Conservation (phyloP, 1,140 invertebrate species). For the Dermatophagoides farinae region DNA sequence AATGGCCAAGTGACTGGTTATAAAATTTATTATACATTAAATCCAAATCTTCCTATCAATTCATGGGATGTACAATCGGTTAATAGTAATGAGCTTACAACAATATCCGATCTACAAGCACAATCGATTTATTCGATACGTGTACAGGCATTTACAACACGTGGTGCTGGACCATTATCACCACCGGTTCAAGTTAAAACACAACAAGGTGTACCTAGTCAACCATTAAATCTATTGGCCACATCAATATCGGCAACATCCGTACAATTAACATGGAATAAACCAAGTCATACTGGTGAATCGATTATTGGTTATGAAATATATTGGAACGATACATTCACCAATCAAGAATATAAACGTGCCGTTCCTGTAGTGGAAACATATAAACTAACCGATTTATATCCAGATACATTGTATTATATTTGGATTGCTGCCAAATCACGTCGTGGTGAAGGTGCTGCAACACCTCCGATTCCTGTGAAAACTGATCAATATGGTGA, state of each 20-base stretch:
- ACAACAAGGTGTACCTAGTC: slow-evolving; percentile 86
- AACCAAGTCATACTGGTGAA: slow-evolving; percentile 68
- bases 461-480: slow-evolving; percentile 76
- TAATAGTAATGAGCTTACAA: slow-evolving; percentile 77
- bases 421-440: slow-evolving; percentile 83
- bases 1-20: slow-evolving; percentile 94
- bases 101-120: slow-evolving; percentile 66
- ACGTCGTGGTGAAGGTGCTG: slow-evolving; percentile 72
- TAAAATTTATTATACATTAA: slow-evolving; percentile 87
- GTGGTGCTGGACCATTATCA: slow-evolving; percentile 72
- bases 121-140: slow-evolving; percentile 75
- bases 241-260: slow-evolving; percentile 49
- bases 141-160: slow-evolving; percentile 72
- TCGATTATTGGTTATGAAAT: slow-evolving; percentile 84
- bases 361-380: slow-evolving; percentile 55
- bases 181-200: slow-evolving; percentile 83
- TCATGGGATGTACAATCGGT: slow-evolving; percentile 80
- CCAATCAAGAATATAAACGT: slow-evolving; percentile 42
- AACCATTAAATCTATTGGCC: slow-evolving; percentile 56
- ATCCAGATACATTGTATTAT: slow-evolving; percentile 86
- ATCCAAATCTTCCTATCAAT: slow-evolving; percentile 57
- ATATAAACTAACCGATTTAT: slow-evolving; percentile 63
- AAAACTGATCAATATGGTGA: slow-evolving; percentile 92
- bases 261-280: slow-evolving; percentile 68
- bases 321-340: slow-evolving; percentile 91